Evolutionary conservation across 2,797 vertebrate genomes (phyloP), one percentile per base, ranked within the genome.

Genomic region (Melanotaenia pygmaea): DNA sequence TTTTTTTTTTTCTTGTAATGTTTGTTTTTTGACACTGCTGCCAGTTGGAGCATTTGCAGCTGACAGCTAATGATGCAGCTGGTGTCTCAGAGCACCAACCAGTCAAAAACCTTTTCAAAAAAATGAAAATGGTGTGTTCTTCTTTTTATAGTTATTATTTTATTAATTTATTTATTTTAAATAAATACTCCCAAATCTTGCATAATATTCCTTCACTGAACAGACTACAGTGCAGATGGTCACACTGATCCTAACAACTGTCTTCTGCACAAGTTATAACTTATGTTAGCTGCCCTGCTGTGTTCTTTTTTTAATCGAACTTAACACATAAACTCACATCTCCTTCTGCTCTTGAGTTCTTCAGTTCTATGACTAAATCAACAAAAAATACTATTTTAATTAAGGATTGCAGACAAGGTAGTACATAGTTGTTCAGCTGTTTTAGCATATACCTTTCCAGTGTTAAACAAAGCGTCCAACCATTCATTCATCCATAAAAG

Each of bases 401-500:
- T 24, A 26, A 2, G 12, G 51, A 26, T 53, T 26, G 51, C 51
- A 53, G 51, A 26, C 51, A 24, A 53, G 9, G 51, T 11, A 0
- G 11, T n/a, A 24, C 2, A n/a, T 26, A 53, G 10, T 53, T 11
- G 50, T 24, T 24, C n/a, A 51, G 7, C 40, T 1, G 22, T n/a
- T n/a, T 24, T 51, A 51, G 50, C 20, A 51, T 11, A 51, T 51
- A 22, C 22, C 20, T 51, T 24, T 24, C 50, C n/a, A 11, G 50
- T 12, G n/a, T 22, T 22, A 38, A 10, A 4, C 6, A 16, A 45
- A 50, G 18, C 54, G 60, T 59, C 26, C 26, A 26, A 1, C 18
- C 35, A 58, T 28, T 26, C 24, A 58, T 35, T 32, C 34, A 64
- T 76, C 13, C 9, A 37, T 67, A 54, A 32, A 50, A 47, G 50